A percentile compares a stretch with the other conserved stretches of the same genome.
Evolutionary conservation across 23 tunicate genomes (phyloP).

Genomic region (Corella eumyota): DNA sequence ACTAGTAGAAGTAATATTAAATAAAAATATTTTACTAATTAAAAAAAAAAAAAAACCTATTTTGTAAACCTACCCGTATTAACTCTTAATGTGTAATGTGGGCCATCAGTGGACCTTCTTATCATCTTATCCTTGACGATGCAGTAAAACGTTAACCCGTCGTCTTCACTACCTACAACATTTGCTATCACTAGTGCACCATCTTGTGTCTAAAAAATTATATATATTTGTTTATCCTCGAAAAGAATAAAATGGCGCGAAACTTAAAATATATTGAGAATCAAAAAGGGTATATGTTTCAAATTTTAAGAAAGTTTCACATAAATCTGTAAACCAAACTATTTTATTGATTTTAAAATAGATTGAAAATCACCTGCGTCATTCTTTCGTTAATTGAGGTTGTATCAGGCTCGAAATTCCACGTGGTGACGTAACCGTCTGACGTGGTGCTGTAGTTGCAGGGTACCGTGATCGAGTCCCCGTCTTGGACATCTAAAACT

Average conservation of each 20-base stretch:
- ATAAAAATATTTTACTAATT: no score
- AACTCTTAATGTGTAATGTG: conserved; percentile 41
- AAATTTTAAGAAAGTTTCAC: no score
- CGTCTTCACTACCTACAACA: conserved; percentile 25
- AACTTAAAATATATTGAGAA: no score
- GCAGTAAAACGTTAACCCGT: conserved; percentile 42
- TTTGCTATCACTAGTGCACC: conserved; percentile 48
- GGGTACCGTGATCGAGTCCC: conserved; percentile 10
- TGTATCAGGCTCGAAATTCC: not conserved
- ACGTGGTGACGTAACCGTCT: conserved; percentile 4
- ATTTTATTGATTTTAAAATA: no score
- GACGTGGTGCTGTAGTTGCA: conserved; percentile 15
- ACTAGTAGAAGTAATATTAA: no score
- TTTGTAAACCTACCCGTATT: conserved; percentile 11
- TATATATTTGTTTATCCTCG: no score
- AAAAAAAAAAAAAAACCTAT: no score
- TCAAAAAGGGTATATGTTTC: no score
- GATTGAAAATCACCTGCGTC: conserved; percentile 24
- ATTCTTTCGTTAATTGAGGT: conserved; percentile 12
- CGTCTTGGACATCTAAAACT: not conserved
- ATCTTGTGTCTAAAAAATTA: conserved; percentile 33
- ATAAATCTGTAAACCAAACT: no score
- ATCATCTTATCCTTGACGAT: conserved; percentile 24
- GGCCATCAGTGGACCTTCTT: conserved; percentile 44
- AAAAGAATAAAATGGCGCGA: no score